These are phyloP conservation scores for Pristionchus exspectatus DNA, from an alignment of 2,888 invertebrate genomes.

Conservation along the genomic window DNA sequence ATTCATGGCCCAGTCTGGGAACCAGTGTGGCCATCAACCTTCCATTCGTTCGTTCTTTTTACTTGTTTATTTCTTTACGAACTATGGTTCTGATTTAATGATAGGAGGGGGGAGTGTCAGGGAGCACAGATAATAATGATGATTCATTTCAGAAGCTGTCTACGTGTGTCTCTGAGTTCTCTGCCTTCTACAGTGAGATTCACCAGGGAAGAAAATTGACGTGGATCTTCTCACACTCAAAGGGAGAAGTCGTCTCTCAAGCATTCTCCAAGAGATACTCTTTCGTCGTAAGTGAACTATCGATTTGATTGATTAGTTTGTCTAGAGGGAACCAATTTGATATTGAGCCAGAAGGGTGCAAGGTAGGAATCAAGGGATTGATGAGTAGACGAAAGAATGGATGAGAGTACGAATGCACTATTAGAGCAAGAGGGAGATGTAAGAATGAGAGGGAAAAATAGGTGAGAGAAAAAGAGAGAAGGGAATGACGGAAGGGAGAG, in stretches of 20 bases:
- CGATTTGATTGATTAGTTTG: neutral
- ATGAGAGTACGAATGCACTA: conserved; percentile 21
- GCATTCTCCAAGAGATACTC: conserved; percentile 84
- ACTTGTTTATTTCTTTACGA: conserved; percentile 57
- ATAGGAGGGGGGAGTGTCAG: neutral
- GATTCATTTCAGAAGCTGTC: conserved; percentile 85
- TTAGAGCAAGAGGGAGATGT: conserved; percentile 20
- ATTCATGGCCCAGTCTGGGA: conserved; percentile 96
- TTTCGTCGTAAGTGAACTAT: conserved; percentile 62
- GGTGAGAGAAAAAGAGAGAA: neutral
- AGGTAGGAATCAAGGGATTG: neutral
- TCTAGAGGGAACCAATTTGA: neutral
- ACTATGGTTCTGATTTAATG: neutral
- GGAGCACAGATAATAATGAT: neutral
- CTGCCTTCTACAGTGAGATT: conserved; percentile 93
- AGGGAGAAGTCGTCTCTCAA: conserved; percentile 95
- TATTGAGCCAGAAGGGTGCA: neutral
- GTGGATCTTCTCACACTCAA: conserved; percentile 92
- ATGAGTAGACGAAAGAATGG: neutral
- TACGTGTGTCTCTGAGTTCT: conserved; percentile 88
- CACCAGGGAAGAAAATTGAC: conserved; percentile 97
- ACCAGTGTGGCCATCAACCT: conserved; percentile 57
- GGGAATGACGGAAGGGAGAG: neutral
- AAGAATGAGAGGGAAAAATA: neutral
- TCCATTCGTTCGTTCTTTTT: conserved; percentile 59